Conservation (phyloP, 2,113 vertebrate genomes). For the Chlamydotis undulata region DNA sequence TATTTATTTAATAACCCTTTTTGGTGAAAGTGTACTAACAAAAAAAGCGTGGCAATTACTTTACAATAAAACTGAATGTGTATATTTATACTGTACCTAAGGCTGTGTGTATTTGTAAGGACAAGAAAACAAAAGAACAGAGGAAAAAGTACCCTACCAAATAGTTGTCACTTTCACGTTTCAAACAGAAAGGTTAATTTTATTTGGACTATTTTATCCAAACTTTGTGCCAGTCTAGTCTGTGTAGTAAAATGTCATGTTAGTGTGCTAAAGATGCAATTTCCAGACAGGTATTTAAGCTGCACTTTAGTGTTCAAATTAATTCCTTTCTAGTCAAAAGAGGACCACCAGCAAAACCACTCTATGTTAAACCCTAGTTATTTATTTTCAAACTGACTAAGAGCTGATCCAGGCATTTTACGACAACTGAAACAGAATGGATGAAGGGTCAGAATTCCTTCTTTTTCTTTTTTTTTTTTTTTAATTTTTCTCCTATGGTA, state of each 20-base stretch:
- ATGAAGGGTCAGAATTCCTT: neutral
- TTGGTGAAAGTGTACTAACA: neutral
- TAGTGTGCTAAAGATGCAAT: neutral
- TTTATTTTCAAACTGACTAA: neutral
- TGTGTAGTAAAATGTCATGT: neutral
- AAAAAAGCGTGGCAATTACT: neutral
- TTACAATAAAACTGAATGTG: constrained; percentile 33
- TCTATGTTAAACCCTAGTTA: neutral
- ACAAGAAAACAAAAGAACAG: neutral
- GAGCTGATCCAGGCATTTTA: neutral
- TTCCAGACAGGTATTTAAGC: neutral
- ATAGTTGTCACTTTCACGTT: neutral
- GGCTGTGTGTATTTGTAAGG: neutral
- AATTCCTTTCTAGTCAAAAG: neutral
- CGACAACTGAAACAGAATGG: neutral
- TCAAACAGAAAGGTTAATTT: neutral
- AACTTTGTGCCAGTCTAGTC: neutral
- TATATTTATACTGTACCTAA: constrained; percentile 7
- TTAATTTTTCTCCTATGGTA: neutral
- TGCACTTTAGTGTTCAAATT: neutral
- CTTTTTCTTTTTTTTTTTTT: too few relatives aligned
- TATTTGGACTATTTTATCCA: neutral
- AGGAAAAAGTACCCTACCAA: neutral
- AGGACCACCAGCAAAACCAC: neutral
- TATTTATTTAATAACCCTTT: neutral